Evolutionary conservation across 2,113 vertebrate genomes (phyloP), one percentile per base, ranked within the genome.

Genomic region (Onychostoma macrolepis): DNA sequence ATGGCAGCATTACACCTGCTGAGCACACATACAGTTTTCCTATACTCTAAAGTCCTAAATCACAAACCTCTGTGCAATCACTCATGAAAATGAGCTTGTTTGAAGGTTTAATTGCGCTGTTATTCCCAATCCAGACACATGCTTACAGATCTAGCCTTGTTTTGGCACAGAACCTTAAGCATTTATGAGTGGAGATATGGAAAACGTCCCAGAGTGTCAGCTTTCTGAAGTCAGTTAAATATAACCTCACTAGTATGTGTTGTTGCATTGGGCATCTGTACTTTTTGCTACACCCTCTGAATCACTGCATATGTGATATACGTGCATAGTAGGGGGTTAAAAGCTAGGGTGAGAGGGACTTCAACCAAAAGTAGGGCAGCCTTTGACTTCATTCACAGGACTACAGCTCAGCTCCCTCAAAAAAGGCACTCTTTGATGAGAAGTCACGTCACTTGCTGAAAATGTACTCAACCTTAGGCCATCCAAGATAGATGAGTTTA

Each of bases 161-260:
- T 78, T 21, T 85, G 41, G 28, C 19, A 48, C 26, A 41, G 50
- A 76, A 61, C 38, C 38, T 17, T 15, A 45, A 38, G 65, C 56
- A 24, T 81, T 36, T 26, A 1, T 53, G 50, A 81, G 67, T 81
- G 43, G n/a, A 76, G 43, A 83, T 53, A 36, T 83, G 80, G 63
- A 67, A 45, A 50, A 33, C 45, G 6, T 87, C 41, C 41, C 63
- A 75, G 38, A 33, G 58, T 79, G 67, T 87, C 81, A 80, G 74
- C 75, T 87, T 87, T 84, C 86, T 30, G 63, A 74, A 87, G 67
- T n/a, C 19, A 80, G 85, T 86, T 86, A 87, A 84, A 87, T 79
- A 71, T 79, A 87, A 79, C 86, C 48, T 30, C 86, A 83, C 80
- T 83, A 84, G 82, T 72, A 69, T 69, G 80, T 56, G 72, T 83